A percentile compares a stretch with the other conserved stretches of the same genome.
Conservation (phyloP, 1,140 invertebrate genomes). For the Pollicipes pollicipes region DNA sequence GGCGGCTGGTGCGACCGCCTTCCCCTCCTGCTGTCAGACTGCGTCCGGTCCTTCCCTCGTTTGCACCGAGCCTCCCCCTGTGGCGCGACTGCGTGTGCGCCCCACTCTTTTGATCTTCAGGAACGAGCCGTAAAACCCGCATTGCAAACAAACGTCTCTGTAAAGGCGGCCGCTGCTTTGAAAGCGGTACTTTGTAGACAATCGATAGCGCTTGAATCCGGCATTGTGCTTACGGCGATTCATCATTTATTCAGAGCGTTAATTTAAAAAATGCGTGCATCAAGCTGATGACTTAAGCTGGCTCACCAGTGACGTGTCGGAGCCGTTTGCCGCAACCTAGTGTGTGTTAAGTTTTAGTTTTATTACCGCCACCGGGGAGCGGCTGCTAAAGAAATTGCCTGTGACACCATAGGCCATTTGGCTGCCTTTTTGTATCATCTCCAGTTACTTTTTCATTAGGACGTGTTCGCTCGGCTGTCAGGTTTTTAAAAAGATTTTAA, state of each 20-base stretch:
- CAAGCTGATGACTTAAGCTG: no score
- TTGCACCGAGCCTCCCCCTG: no score
- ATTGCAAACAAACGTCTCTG: no score
- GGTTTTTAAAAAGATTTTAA: slow-evolving; percentile 1
- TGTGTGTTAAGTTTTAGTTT: background rate
- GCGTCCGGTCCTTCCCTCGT: no score
- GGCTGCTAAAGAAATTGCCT: background rate
- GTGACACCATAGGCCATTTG: background rate
- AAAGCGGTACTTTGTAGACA: no score
- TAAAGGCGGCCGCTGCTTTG: no score
- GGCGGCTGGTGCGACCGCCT: no score
- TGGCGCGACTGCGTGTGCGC: no score
- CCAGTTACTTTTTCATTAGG: background rate
- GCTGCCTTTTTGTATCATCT: slow-evolving; percentile 1
- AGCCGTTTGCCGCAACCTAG: background rate
- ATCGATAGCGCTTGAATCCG: background rate
- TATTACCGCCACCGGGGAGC: background rate
- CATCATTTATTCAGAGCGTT: background rate
- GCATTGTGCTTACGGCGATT: background rate
- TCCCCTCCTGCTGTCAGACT: no score
- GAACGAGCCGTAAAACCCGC: no score
- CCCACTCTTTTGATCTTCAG: no score
- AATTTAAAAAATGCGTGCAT: background rate
- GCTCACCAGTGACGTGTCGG: background rate
- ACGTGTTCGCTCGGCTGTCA: background rate